phyloP scores from a whole-genome alignment of 2,888 invertebrate species.

The Cerastoderma edule region DNA sequence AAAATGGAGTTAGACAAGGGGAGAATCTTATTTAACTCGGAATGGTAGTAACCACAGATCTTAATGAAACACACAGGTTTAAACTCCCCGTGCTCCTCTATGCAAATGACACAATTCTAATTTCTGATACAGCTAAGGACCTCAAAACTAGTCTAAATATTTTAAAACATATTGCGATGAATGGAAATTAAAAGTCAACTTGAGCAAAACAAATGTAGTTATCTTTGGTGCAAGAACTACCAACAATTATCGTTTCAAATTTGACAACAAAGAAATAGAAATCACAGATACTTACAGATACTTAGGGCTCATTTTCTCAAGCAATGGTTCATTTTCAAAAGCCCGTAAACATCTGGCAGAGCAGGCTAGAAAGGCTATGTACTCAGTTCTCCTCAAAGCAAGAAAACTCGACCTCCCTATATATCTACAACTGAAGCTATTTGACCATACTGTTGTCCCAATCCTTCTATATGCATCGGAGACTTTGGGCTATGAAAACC shows the following conservation, averaged over 20 bases:
- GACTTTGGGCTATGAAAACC: too few species aligned
- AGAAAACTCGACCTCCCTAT: conserved; percentile 8
- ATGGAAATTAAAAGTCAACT: too few species aligned
- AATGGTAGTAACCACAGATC: too few species aligned
- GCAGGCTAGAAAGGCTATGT: conserved; percentile 28
- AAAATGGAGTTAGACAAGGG: too few species aligned
- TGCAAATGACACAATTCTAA: too few species aligned
- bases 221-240: conserved; percentile 22
- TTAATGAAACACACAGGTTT: too few species aligned
- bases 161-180: too few species aligned
- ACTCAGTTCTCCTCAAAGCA: conserved; percentile 4
- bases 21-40: too few species aligned
- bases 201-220: conserved; percentile 19
- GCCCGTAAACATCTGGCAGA: conserved; percentile 4
- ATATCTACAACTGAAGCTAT: conserved; percentile 22
- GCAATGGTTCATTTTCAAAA: conserved; percentile 9
- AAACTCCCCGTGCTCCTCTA: too few species aligned
- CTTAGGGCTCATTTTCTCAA: conserved; percentile 18
- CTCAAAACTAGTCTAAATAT: too few species aligned
- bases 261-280: conserved; percentile 8
- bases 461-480: too few species aligned
- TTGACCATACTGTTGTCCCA: conserved; percentile 32
- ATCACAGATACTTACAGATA: conserved; percentile 14
- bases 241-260: background rate
- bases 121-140: too few species aligned